A percentile compares a stretch with the other conserved stretches of the same genome.
phyloP scores from a whole-genome alignment of 2,888 invertebrate species.

The Dichetophora obliterata region DNA sequence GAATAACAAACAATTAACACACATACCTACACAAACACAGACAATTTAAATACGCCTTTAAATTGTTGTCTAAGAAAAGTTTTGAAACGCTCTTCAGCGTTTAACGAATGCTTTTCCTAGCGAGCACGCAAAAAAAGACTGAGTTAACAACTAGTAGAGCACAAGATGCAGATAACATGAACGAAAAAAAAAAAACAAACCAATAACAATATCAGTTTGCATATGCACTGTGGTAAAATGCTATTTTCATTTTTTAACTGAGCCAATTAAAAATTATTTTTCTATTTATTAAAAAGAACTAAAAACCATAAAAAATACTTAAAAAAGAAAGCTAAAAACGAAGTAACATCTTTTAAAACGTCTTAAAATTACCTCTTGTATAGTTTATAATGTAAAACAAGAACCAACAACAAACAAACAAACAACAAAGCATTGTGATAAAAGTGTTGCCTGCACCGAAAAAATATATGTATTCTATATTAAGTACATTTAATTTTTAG shows the following conservation, averaged over 20 bases:
- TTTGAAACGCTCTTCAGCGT: no score
- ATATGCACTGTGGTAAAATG: no score
- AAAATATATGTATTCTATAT: neutral
- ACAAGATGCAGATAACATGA: conserved; percentile 28
- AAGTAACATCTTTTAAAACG: neutral
- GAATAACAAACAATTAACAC: conserved; percentile 22
- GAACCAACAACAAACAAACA: conserved; percentile 40
- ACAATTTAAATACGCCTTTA: conserved; percentile 29
- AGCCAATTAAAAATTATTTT: no score
- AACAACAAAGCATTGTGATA: conserved; percentile 44
- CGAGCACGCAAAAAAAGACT: conserved; percentile 21
- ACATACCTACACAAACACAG: conserved; percentile 39
- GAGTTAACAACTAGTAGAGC: conserved; percentile 28
- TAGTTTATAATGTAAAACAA: conserved; percentile 33
- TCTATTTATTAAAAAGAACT: neutral
- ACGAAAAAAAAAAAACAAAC: conserved; percentile 43
- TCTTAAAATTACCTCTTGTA: conserved; percentile 32
- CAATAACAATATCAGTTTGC: conserved; percentile 34
- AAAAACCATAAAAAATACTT: neutral
- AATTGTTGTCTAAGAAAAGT: conserved; percentile 14
- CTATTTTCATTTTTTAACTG: no score
- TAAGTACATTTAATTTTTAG: neutral
- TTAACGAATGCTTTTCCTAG: conserved; percentile 8
- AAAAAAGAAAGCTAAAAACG: neutral
- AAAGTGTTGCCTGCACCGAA: conserved; percentile 35